Percentiles rank a stretch among this genome's conserved stretches.
Conservation (phyloP, 2,113 vertebrate genomes). For the Pungitius pungitius region DNA sequence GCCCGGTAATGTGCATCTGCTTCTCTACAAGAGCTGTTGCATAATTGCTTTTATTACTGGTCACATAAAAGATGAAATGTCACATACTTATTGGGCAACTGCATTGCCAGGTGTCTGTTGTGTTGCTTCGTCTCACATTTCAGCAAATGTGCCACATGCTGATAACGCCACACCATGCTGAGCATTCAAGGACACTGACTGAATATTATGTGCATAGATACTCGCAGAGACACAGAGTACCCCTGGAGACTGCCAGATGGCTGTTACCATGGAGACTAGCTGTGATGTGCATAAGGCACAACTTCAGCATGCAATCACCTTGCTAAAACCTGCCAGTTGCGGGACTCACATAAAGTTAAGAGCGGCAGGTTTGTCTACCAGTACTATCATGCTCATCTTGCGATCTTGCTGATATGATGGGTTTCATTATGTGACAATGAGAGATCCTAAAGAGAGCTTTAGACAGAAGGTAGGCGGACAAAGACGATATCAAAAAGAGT, state of each 20-base stretch:
- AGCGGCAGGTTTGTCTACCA: neutral
- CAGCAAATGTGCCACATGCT: slow-evolving; percentile 42
- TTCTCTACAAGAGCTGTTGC: neutral
- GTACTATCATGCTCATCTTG: neutral
- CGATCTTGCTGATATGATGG: neutral
- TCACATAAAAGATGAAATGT: slow-evolving; percentile 11
- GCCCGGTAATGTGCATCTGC: neutral
- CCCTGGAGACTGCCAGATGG: slow-evolving; percentile 50
- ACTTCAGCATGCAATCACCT: slow-evolving; percentile 59
- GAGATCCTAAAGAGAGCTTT: neutral
- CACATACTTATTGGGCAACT: neutral
- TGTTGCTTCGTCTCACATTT: slow-evolving; percentile 47
- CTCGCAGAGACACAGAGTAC: neutral
- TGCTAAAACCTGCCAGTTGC: slow-evolving; percentile 30
- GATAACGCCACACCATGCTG: slow-evolving; percentile 33
- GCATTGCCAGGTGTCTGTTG: neutral
- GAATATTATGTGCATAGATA: slow-evolving; percentile 41
- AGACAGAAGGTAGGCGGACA: slow-evolving; percentile 7
- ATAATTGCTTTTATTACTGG: neutral
- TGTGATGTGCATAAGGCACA: slow-evolving; percentile 47
- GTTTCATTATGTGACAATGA: slow-evolving; percentile 6
- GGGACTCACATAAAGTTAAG: slow-evolving; percentile 21
- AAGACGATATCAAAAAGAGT: neutral
- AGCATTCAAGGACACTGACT: slow-evolving; percentile 57
- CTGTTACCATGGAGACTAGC: slow-evolving; percentile 77